These are phyloP conservation scores for Selene dorsalis DNA, from an alignment of 2,797 vertebrate genomes.

Conservation along the genomic window DNA sequence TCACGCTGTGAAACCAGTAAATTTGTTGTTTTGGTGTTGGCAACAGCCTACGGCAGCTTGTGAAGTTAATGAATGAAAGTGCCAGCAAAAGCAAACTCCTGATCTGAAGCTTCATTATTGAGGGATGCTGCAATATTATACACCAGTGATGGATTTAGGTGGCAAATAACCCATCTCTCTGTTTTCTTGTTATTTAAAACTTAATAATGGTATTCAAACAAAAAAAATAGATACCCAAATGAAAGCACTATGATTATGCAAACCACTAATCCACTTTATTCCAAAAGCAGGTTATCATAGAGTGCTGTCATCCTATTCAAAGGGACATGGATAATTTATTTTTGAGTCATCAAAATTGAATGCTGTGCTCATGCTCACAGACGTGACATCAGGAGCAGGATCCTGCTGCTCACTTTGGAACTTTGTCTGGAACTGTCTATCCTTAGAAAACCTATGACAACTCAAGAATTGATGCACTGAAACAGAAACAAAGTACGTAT, in stretches of 20 bases:
- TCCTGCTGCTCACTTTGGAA: too few relatives aligned
- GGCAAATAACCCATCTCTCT: neutral
- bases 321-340: neutral
- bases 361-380: neutral
- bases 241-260: neutral
- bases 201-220: neutral
- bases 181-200: neutral
- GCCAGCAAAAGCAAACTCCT: too few relatives aligned
- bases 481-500: too few relatives aligned
- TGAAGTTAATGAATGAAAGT: too few relatives aligned
- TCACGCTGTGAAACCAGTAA: too few relatives aligned
- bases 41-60: too few relatives aligned
- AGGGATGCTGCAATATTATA: neutral
- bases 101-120: too few relatives aligned
- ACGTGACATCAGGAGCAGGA: too few relatives aligned
- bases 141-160: constrained; percentile 54
- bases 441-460: too few relatives aligned
- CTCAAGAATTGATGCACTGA: too few relatives aligned
- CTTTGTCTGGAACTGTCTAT: constrained; percentile 23
- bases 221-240: neutral
- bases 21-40: too few relatives aligned
- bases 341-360: neutral
- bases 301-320: neutral
- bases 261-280: neutral
- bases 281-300: neutral